Evolutionary conservation across 2,888 invertebrate genomes (phyloP).

Genomic region (Eutolmus rufibarbis): DNA sequence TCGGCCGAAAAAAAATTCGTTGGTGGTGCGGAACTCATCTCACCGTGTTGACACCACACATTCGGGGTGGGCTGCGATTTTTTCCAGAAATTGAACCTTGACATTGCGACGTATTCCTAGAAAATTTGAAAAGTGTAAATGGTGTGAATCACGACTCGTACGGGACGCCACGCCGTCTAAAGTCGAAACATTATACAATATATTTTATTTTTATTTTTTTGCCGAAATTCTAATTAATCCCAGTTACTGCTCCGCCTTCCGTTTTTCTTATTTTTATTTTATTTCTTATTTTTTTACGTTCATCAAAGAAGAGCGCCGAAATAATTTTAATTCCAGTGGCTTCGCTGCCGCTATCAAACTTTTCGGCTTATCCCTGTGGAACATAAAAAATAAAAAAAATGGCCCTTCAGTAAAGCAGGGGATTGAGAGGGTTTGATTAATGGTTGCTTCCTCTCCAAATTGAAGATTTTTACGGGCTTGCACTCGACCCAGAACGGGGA

Average conservation of each 20-base stretch:
- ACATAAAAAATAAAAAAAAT: neutral
- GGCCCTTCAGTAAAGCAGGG: neutral
- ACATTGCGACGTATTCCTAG: conserved; percentile 4
- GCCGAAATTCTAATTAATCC: neutral
- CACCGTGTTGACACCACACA: conserved; percentile 15
- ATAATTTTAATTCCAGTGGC: conserved; percentile 33
- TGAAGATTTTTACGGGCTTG: conserved; percentile 5
- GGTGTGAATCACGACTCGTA: neutral
- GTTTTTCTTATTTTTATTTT: neutral
- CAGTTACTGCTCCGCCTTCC: neutral
- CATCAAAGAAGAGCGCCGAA: conserved; percentile 25
- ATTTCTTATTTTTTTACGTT: neutral
- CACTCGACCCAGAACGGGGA: neutral
- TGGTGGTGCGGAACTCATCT: neutral
- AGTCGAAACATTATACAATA: neutral
- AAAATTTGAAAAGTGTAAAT: neutral
- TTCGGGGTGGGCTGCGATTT: conserved; percentile 25
- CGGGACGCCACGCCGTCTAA: conserved; percentile 15
- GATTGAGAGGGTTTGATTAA: conserved; percentile 16
- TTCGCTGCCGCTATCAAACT: neutral
- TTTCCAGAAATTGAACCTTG: conserved; percentile 1
- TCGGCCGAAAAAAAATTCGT: neutral
- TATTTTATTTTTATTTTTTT: neutral
- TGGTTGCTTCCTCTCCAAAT: neutral
- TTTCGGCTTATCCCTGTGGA: neutral